phyloP scores from a whole-genome alignment of 2,888 invertebrate species.

The Lycocerus yunnanus region DNA sequence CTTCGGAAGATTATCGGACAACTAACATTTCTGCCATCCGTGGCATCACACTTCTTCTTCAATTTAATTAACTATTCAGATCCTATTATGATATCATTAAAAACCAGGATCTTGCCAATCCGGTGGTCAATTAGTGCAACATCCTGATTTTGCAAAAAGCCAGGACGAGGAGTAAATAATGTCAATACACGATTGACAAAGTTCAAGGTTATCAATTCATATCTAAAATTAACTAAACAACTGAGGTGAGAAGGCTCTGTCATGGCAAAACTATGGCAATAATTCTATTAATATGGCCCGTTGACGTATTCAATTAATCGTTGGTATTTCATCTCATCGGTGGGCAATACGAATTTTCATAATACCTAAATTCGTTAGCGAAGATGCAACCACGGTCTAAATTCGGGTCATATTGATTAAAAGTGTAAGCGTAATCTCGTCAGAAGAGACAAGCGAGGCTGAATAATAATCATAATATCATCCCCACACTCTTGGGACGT shows the following conservation, averaged over 20 bases:
- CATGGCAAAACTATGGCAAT: background rate
- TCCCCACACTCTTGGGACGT: background rate
- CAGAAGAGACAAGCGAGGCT: background rate
- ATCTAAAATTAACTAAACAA: background rate
- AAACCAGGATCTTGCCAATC: background rate
- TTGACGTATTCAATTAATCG: no score
- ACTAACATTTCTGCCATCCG: conserved; percentile 24
- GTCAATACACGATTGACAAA: background rate
- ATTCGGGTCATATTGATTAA: background rate
- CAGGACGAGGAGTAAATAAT: background rate
- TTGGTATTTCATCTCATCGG: no score
- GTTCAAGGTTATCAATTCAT: background rate
- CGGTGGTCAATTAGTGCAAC: background rate
- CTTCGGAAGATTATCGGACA: conserved; percentile 16
- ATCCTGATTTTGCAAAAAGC: background rate
- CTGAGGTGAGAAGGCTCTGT: no score
- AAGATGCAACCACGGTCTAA: background rate
- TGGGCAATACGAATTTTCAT: no score
- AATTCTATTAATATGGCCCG: no score
- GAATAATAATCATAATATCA: no score
- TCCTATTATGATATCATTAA: background rate
- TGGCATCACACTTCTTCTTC: background rate
- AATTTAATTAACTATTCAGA: background rate
- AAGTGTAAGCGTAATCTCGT: background rate
- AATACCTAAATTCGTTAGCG: background rate